Evolutionary conservation across 2,888 invertebrate species (phyloP), one percentile per base, ranked within the genome.

Genomic region (Drosophila subsilvestris): DNA sequence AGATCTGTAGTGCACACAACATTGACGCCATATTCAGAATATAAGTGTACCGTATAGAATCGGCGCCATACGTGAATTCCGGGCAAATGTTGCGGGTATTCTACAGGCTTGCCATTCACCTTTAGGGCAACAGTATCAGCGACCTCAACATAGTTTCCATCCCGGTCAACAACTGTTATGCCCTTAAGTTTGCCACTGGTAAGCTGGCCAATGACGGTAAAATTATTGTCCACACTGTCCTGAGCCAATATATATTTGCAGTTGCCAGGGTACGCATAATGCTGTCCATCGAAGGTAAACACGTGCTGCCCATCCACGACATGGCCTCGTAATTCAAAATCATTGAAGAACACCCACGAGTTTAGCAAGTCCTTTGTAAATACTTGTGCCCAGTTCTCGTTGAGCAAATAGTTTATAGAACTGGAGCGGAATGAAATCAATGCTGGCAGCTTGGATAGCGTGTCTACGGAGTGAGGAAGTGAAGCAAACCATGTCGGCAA

Each of bases 221-320:
- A 98, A 93, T 97, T 97, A 71, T 96, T 95, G 91, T 98, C 95
- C 17, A 95, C 94, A 85, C 95, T 95, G 92, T 98, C 98, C 83
- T 96, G 95, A 0, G 95, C 96, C 7, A 98, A 92, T 1, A 98
- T 93, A 91, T 98, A 98, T 89, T 95, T 95, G 93, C 98, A 98
- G 55, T 93, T 94, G 44, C 97, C 97, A 0, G 95, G 95, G 93
- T 97, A 95, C 8, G 95, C 95, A 76, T 95, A 93, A 90, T 97
- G 96, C 78, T 95, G 94, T 0, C 96, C 96, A 91, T 98, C 98
- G 92, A 98, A 98, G 0, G 97, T 97, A 92, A 97, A 96, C 91
- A 97, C 94, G 92, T 97, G 96, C 85, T 96, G 95, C 1, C 96
- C 96, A 89, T 97, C 96, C 12, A 95, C 93, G 4, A 98, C 91